A percentile compares a stretch with the other conserved stretches of the same genome.
Evolutionary conservation across 2,797 vertebrate genomes (phyloP).

Genomic region (Diglossa cyanea): DNA sequence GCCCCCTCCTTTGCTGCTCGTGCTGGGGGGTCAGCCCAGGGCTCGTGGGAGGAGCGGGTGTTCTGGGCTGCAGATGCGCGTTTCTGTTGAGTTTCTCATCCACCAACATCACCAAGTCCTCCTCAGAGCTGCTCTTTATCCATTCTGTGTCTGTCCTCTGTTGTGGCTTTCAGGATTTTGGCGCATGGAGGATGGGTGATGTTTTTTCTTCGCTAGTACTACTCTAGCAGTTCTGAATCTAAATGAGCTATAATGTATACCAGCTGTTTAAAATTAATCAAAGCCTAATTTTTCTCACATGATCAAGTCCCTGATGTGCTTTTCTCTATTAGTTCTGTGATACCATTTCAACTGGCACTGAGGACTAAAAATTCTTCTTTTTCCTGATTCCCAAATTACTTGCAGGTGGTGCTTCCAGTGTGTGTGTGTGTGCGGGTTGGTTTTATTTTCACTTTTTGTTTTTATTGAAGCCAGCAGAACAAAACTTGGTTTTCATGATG

Average conservation of each 20-base stretch:
- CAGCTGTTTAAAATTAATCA: background rate
- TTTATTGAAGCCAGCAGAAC: background rate
- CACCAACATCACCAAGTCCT: background rate
- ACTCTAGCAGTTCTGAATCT: background rate
- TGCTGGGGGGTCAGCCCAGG: background rate
- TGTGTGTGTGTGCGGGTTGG: background rate
- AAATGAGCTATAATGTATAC: background rate
- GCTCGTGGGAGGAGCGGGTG: fast-evolving
- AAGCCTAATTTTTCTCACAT: background rate
- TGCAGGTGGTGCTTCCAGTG: background rate
- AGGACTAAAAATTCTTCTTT: background rate
- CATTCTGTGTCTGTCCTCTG: background rate
- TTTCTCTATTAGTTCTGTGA: background rate
- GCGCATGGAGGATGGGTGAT: background rate
- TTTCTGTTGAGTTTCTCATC: background rate
- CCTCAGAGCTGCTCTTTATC: background rate
- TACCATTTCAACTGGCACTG: background rate
- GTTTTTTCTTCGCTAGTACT: background rate
- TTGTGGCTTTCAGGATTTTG: slow-evolving; percentile 33
- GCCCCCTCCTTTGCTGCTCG: background rate
- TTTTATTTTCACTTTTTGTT: background rate
- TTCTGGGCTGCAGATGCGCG: background rate
- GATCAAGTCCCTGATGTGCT: background rate
- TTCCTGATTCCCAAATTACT: background rate
- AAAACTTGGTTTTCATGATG: background rate